These are phyloP conservation scores for Tanypteryx hageni DNA, from an alignment of 2,888 invertebrate species.

Conservation along the genomic window DNA sequence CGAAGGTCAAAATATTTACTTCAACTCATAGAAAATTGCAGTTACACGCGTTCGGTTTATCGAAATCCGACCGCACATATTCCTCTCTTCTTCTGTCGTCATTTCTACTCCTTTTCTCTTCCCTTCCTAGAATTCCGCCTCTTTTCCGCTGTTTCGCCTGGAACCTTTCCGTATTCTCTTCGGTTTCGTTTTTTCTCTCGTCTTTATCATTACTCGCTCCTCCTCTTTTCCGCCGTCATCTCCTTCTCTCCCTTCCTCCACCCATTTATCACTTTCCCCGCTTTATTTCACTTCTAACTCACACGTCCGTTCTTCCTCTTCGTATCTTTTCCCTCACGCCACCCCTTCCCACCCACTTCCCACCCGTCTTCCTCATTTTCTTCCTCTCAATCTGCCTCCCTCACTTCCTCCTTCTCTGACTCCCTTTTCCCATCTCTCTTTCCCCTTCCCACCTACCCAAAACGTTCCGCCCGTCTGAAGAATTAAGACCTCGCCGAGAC, in stretches of 20 bases:
- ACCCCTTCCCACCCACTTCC: neutral
- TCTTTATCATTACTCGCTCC: neutral
- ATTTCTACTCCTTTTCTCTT: too few relatives aligned
- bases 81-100: too few relatives aligned
- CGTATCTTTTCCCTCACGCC: neutral
- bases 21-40: too few relatives aligned
- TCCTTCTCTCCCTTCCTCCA: neutral
- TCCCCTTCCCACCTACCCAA: neutral
- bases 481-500: slow-evolving; percentile 52
- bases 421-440: neutral
- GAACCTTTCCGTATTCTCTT: neutral
- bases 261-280: neutral
- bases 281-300: neutral
- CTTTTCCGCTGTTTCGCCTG: neutral
- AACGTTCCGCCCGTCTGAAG: slow-evolving; percentile 25
- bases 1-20: too few relatives aligned
- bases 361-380: neutral
- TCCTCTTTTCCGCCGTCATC: neutral
- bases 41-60: too few relatives aligned
- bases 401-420: too few relatives aligned
- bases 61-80: too few relatives aligned
- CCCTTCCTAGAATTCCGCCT: neutral
- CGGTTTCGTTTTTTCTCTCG: neutral
- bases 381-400: neutral
- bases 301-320: neutral